Base-by-base conservation (phyloP, 2,113 vertebrate genomes). In the Opisthocomus hoazin region DNA sequence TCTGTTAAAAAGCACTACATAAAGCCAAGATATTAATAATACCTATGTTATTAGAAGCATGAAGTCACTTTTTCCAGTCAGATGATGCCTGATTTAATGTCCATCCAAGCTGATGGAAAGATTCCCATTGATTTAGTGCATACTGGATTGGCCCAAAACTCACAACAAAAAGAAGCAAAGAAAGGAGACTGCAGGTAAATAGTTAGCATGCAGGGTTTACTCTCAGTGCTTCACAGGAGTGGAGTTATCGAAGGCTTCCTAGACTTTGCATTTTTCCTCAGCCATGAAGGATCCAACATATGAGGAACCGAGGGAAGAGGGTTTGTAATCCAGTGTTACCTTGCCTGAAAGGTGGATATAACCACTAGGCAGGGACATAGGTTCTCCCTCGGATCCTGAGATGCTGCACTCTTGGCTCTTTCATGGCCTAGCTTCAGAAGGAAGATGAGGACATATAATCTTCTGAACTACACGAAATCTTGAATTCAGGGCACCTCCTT, bases 21-120 rank as follows among this genome's bases (percentile, higher is more conserved):
- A 92, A 78, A 90, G 60, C 56, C 60, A 71, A 84, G 19, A n/a
- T 58, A 60, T 66, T 90, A 41, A 80, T 48, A 93, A 53, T 81
- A 84, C 84, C 68, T 87, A 39, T 92, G 57, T 87, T 96, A 64
- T 86, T 86, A 89, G 69, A 92, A 94, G 29, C 4, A 3, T 87
- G 69, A 66, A 68, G 77, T 95, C 88, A 90, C 34, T 90, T 95
- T 84, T 96, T 92, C 90, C 90, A 90, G 68, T 71, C 76, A 92
- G 79, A 53, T 79, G 69, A 37, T 88, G 51, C 43, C 30, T 66
- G 64, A 78, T 84, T 68, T 63, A 70, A 84, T 12, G n/a, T 60
- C 70, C 7, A 5, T 73, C 15, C 39, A 84, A 84, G 73, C 79
- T 63, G 64, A 89, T 51, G 51, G 60, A 81, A 94, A 84, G 43